Conservation (phyloP, 1,140 invertebrate genomes). For the Chironomus striatipennis region DNA sequence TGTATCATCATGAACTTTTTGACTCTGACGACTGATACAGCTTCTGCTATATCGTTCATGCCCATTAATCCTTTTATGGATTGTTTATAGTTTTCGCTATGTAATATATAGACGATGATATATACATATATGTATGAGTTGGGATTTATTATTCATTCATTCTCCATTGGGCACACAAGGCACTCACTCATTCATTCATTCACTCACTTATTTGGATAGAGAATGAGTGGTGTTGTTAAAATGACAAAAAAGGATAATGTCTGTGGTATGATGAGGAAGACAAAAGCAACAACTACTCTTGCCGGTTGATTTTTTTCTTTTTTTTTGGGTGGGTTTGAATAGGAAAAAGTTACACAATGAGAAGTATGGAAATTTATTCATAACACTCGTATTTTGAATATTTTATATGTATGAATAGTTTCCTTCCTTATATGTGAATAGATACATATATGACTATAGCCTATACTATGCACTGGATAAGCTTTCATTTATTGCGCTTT, state of each 20-base stretch:
- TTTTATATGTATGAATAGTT: background rate
- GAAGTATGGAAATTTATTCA: background rate
- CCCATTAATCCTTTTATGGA: constrained; percentile 13
- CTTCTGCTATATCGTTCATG: background rate
- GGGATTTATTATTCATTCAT: background rate
- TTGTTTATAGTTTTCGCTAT: background rate
- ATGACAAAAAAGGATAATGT: too few species aligned
- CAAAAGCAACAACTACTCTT: background rate
- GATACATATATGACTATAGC: background rate
- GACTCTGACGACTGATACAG: background rate
- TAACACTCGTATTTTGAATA: constrained; percentile 14
- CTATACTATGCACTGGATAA: background rate
- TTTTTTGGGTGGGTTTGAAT: background rate
- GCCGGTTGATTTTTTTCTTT: too few species aligned
- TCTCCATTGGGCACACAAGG: background rate
- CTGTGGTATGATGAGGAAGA: background rate
- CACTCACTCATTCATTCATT: too few species aligned
- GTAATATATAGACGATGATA: too few species aligned
- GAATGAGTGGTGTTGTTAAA: too few species aligned
- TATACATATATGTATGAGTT: background rate
- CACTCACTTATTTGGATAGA: too few species aligned
- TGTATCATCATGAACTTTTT: constrained; percentile 5
- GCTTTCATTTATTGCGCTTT: background rate
- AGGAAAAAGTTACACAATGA: background rate
- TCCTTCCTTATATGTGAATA: background rate